Evolutionary conservation across 2,797 vertebrate genomes (phyloP).

Genomic region (Ambastaia sidthimunki): DNA sequence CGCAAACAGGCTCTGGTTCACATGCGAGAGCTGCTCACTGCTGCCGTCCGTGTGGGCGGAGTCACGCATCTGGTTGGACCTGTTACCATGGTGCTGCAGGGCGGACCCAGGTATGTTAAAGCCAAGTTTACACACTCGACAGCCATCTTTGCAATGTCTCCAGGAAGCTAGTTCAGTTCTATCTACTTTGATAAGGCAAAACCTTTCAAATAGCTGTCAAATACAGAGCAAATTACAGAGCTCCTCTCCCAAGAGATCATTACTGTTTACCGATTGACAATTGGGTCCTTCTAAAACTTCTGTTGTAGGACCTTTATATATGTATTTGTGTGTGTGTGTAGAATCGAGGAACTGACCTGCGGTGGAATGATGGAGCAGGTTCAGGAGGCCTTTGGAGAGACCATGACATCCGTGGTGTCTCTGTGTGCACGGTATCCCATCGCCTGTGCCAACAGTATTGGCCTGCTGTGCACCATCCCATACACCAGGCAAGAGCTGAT

Average conservation of each 20-base stretch:
- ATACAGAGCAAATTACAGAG: no score
- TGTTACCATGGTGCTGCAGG: slow-evolving; percentile 97
- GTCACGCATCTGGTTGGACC: slow-evolving; percentile 97
- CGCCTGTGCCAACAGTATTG: slow-evolving; percentile 97
- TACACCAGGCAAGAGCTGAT: slow-evolving; percentile 87
- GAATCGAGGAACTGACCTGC: slow-evolving; percentile 96
- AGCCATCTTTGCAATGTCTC: no score
- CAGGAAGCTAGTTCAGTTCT: no score
- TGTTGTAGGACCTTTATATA: not conserved
- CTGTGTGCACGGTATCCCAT: slow-evolving; percentile 97
- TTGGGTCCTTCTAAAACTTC: no score
- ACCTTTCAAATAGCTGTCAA: no score
- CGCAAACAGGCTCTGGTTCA: slow-evolving; percentile 95
- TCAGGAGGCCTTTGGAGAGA: slow-evolving; percentile 98
- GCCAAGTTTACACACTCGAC: no score
- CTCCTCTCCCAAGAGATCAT: no score
- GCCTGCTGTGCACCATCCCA: slow-evolving; percentile 95
- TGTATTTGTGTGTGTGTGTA: slow-evolving; percentile 63
- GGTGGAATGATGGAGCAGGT: slow-evolving; percentile 99
- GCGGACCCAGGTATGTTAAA: slow-evolving; percentile 87
- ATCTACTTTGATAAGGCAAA: no score
- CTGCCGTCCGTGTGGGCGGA: slow-evolving; percentile 93
- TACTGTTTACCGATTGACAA: no score
- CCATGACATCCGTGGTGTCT: slow-evolving; percentile 97
- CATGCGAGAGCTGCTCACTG: slow-evolving; percentile 95